Base-by-base conservation (phyloP, 2,113 vertebrate genomes). In the Neoarius graeffei region DNA sequence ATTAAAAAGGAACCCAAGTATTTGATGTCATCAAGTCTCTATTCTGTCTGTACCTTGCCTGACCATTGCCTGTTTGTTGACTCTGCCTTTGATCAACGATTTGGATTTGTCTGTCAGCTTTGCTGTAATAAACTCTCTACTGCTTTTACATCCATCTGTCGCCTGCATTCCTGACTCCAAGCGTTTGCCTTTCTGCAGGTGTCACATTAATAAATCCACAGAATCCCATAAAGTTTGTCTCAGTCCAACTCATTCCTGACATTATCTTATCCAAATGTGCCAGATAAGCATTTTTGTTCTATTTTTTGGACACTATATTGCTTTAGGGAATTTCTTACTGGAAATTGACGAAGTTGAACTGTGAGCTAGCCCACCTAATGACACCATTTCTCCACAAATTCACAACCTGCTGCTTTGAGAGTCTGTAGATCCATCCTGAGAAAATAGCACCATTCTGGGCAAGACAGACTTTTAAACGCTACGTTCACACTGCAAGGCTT, bases 281-380 rank as follows among this genome's bases (percentile, higher is more conserved):
- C 27, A 59, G 56, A 81, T 88, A 69, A 80, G 82, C 62, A 83
- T 73, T 81, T 73, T 59, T 87, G 77, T 88, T 84, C 71, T 86
- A 57, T 67, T 81, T 86, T 80, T 86, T 14, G 66, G 60, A 48
- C 76, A 57, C 67, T 85, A 23, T 62, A 60, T 60, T 60, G 83
- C 83, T 77, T 59, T n/a, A 66, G 83, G 87, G 87, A 19, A 48
- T 81, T 85, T 85, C 52, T 85, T 76, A 17, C 54, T 50, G 11
- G 79, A 88, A 88, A 80, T 88, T 80, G 83, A 80, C 52, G 27
- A 79, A 69, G 76, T 79, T 85, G 87, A 88, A 88, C 87, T 48
- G 30, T 67, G 30, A 83, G 60, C 50, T 79, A 83, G 85, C 62
- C 52, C 83, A 77, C 30, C 83, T 62, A 88, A 88, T 85, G 85